A percentile compares a stretch with the other conserved stretches of the same genome.
These are phyloP conservation scores for Apogon hyalosoma DNA, from an alignment of 2,797 vertebrate genomes.

Conservation along the genomic window DNA sequence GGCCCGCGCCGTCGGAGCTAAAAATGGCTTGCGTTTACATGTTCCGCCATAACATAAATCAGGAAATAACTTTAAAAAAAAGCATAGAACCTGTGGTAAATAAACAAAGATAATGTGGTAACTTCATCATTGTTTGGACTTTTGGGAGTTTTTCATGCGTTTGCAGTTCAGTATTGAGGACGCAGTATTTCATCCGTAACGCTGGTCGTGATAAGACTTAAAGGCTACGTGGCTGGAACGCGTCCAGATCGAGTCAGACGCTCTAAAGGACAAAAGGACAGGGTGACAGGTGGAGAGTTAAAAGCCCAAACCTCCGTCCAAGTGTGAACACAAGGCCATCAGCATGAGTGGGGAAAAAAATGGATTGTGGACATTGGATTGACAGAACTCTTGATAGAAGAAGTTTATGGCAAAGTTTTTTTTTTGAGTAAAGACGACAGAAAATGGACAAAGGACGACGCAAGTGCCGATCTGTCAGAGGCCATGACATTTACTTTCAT, in stretches of 20 bases:
- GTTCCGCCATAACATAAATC: constrained; percentile 61
- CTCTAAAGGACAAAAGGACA: constrained; percentile 49
- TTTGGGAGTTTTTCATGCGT: constrained; percentile 14
- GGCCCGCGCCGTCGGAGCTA: constrained; percentile 39
- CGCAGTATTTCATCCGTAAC: constrained; percentile 4
- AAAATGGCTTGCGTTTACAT: constrained; percentile 61
- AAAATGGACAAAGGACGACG: not conserved
- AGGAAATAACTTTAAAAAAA: constrained; percentile 35
- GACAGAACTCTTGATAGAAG: constrained; percentile 29
- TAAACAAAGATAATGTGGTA: constrained; percentile 43
- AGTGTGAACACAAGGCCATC: constrained; percentile 39
- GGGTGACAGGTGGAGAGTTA: constrained; percentile 48
- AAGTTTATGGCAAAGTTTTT: constrained; percentile 3
- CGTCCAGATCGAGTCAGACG: constrained; percentile 7
- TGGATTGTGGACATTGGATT: constrained; percentile 15
- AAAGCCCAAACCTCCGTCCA: constrained; percentile 41
- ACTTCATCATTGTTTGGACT: constrained; percentile 34
- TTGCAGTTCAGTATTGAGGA: constrained; percentile 22
- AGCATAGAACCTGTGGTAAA: constrained; percentile 23
- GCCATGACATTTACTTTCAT: not conserved
- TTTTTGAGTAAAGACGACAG: not conserved
- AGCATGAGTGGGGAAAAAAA: not conserved
- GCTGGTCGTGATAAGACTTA: not conserved
- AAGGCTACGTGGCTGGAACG: constrained; percentile 9
- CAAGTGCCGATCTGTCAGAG: not conserved